Evolutionary conservation across 2,888 invertebrate species (phyloP).

Genomic region (Gandaritis pyraliata): DNA sequence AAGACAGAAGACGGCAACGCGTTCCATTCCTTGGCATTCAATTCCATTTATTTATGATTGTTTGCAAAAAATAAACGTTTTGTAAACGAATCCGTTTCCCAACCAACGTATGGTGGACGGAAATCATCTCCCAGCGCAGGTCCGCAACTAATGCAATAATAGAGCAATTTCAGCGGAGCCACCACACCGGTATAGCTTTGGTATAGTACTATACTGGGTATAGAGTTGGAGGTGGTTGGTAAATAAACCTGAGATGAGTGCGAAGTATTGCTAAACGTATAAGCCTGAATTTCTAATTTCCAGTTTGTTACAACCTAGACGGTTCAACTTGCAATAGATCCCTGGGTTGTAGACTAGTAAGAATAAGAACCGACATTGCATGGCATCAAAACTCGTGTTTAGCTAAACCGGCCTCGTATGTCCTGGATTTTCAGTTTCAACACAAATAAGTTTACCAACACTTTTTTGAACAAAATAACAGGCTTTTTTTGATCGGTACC

Average conservation of each 20-base stretch:
- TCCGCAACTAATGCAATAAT: slow-evolving; percentile 70
- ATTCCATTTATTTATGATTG: too few species aligned
- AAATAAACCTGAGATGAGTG: slow-evolving; percentile 7
- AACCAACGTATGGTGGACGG: slow-evolving; percentile 39
- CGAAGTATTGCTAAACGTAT: neutral
- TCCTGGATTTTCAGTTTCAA: too few species aligned
- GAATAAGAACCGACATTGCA: neutral
- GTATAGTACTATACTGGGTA: neutral
- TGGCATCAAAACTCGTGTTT: neutral
- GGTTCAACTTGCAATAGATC: neutral
- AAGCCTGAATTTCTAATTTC: slow-evolving; percentile 4
- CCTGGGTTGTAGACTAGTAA: too few species aligned
- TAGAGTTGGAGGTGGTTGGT: neutral
- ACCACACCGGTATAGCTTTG: slow-evolving; percentile 15
- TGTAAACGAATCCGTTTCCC: slow-evolving; percentile 7
- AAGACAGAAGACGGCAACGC: too few species aligned
- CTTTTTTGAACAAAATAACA: too few species aligned
- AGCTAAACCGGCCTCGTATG: too few species aligned
- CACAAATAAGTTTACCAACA: too few species aligned
- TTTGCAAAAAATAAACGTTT: too few species aligned
- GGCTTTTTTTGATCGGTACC: neutral
- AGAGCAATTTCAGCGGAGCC: slow-evolving; percentile 59
- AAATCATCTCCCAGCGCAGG: slow-evolving; percentile 46
- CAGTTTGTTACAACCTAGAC: neutral
- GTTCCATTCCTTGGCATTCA: too few species aligned